Conservation (phyloP, 2,888 invertebrate species). For the Spisula subtruncata region DNA sequence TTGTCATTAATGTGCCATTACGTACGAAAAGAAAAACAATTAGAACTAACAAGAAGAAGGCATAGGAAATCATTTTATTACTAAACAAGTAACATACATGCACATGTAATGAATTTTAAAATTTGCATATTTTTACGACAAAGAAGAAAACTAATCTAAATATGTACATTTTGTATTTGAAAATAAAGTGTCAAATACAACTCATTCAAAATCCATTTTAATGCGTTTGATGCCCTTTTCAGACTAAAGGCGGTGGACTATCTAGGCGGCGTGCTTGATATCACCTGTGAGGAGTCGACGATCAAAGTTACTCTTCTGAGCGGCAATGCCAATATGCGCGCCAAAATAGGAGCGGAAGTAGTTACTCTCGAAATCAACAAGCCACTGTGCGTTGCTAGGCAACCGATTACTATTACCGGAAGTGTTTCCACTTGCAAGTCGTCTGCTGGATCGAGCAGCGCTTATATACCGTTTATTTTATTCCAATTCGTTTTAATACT, state of each 20-base stretch:
- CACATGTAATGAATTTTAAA: no score
- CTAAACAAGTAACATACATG: no score
- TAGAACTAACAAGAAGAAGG: no score
- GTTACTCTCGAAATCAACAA: neutral
- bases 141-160: no score
- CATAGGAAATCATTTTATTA: no score
- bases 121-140: no score
- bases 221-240: conserved; percentile 54
- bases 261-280: conserved; percentile 80
- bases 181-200: no score
- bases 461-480: neutral
- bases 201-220: no score
- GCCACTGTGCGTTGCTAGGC: neutral
- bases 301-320: conserved; percentile 22
- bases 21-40: no score
- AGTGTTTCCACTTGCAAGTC: neutral
- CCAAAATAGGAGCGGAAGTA: neutral
- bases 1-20: no score
- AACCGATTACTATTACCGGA: neutral
- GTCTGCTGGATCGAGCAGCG: neutral
- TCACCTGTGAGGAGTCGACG: conserved; percentile 61
- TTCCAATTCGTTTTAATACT: neutral
- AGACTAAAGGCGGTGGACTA: conserved; percentile 85
- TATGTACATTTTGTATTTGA: no score
- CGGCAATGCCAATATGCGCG: neutral